phyloP scores from a whole-genome alignment of 2,113 vertebrate species.

The Cricetomys ansorgei region DNA sequence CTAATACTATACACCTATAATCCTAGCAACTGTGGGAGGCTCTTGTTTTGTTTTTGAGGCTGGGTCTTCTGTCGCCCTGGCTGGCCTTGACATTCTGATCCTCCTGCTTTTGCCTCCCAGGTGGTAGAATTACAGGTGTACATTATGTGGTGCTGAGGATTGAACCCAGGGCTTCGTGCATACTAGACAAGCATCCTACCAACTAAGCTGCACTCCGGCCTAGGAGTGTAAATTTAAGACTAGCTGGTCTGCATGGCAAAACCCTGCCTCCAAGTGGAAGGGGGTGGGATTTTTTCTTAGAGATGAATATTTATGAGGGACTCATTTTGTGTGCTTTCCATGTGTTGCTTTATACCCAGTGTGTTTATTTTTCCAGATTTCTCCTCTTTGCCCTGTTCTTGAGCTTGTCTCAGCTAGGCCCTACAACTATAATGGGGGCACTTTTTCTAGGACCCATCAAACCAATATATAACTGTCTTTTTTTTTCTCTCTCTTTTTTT shows the following conservation, averaged over 20 bases:
- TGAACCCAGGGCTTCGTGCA: slow-evolving; percentile 3
- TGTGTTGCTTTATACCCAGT: slow-evolving; percentile 75
- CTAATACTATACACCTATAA: background rate
- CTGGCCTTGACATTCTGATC: background rate
- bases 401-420: slow-evolving; percentile 74
- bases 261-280: background rate
- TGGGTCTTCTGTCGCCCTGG: background rate
- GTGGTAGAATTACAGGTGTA: background rate
- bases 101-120: background rate
- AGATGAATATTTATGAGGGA: slow-evolving; percentile 62
- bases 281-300: slow-evolving; percentile 1
- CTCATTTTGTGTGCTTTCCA: slow-evolving; percentile 79
- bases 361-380: slow-evolving; percentile 73
- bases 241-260: background rate
- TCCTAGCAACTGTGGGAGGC: background rate
- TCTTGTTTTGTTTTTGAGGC: background rate
- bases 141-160: background rate
- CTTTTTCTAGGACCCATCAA: slow-evolving; percentile 40
- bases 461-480: slow-evolving; percentile 64
- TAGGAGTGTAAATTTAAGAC: background rate
- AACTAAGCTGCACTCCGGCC: background rate
- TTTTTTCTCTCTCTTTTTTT: background rate
- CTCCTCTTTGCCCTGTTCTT: slow-evolving; percentile 75
- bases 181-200: background rate
- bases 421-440: slow-evolving; percentile 66